phyloP scores from a whole-genome alignment of 2,113 vertebrate genomes.

The Penelope pileata region DNA sequence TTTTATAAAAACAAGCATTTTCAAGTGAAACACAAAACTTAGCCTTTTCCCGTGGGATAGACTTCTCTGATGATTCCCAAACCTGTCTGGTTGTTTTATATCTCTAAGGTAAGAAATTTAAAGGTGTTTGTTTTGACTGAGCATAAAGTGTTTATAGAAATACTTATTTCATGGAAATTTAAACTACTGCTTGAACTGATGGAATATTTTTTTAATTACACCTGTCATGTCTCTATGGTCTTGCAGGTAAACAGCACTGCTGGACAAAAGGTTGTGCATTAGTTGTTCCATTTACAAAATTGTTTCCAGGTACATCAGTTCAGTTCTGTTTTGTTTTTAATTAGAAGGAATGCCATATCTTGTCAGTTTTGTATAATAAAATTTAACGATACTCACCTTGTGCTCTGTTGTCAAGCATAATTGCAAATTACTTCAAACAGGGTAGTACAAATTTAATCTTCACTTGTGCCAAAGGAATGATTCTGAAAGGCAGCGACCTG shows the following conservation, averaged over 20 bases:
- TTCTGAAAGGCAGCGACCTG: constrained; percentile 12
- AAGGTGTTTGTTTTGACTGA: constrained; percentile 69
- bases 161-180: constrained; percentile 71
- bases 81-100: constrained; percentile 44
- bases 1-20: constrained; percentile 48
- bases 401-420: constrained; percentile 55
- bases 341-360: constrained; percentile 53
- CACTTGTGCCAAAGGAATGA: constrained; percentile 36
- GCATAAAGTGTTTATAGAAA: constrained; percentile 74
- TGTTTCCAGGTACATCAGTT: constrained; percentile 47
- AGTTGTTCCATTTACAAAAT: constrained; percentile 64
- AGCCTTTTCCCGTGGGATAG: neutral
- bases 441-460: neutral
- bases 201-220: constrained; percentile 76
- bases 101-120: constrained; percentile 58
- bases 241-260: constrained; percentile 53
- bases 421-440: constrained; percentile 45
- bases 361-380: constrained; percentile 64
- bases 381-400: constrained; percentile 36
- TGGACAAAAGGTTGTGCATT: constrained; percentile 51
- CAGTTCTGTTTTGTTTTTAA: constrained; percentile 39
- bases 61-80: constrained; percentile 66
- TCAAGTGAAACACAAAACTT: constrained; percentile 33
- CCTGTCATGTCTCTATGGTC: constrained; percentile 59
- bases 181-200: constrained; percentile 72